Evolutionary conservation across 2,113 vertebrate species (phyloP), one percentile per base, ranked within the genome.

Genomic region (Peromyscus californicus): DNA sequence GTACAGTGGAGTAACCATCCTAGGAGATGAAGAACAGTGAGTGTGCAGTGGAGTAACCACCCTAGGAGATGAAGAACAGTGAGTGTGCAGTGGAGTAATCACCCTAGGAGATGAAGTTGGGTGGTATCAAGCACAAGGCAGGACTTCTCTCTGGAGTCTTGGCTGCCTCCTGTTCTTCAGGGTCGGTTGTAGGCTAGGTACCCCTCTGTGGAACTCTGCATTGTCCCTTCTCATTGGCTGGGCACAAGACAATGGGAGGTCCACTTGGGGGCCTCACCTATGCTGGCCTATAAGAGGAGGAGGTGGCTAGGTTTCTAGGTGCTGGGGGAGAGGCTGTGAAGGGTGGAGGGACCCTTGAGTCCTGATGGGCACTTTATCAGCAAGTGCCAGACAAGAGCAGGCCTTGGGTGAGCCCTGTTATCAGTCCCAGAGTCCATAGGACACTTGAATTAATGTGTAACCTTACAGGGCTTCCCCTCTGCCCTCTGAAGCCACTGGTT

Each of bases 401-500:
- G 86, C 70, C 72, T 1, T 1, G 42, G n/a, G 84, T 7, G 57
- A 22, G 33, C 72, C 67, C 59, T 72, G n/a, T 97, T 96, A 98
- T 91, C 96, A 96, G 96, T 5, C 65, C 51, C 39, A 82, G 96
- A 97, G 97, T 97, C 95, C 97, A 97, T 83, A 97, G 97, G 57
- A 96, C 74, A 2, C 89, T 69, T 1, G 5, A 84, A 94, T 97
- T 94, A 98, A 98, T 33, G 85, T 97, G 39, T 87, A 98, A 98
- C 98, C 96, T 74, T 74, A 91, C 59, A 48, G 2, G 1, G 12
- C 42, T 2, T 72, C 88, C 54, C 67, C 39, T 74, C 29, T 24
- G 16, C 31, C 33, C 94, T 63, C 69, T 11, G 51, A 67, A 90
- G 80, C 72, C 24, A 13, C 42, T 13, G 0, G 39, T 26, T 63